A percentile compares a stretch with the other conserved stretches of the same genome.
These are phyloP conservation scores for Myxocyprinus asiaticus DNA, from an alignment of 2,113 vertebrate genomes.

Conservation along the genomic window DNA sequence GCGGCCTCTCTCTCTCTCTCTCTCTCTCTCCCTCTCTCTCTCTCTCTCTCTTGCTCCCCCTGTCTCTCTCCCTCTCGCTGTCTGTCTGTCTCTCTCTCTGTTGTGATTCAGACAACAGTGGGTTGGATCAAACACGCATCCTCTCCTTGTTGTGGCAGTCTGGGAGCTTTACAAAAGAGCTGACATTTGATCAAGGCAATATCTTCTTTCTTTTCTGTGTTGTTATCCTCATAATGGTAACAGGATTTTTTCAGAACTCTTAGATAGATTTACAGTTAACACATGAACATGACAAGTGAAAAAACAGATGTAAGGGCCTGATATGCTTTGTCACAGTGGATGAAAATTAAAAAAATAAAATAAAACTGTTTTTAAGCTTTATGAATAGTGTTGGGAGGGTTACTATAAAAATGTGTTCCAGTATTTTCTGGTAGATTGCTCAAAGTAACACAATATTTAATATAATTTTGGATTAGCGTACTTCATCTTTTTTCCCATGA, in stretches of 20 bases:
- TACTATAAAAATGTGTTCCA: too few relatives aligned
- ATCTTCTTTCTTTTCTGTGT: neutral
- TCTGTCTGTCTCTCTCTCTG: conserved; percentile 4
- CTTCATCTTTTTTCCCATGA: too few relatives aligned
- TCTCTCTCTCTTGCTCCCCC: conserved; percentile 27
- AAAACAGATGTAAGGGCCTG: conserved; percentile 4
- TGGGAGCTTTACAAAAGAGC: conserved; percentile 23
- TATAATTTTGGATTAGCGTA: too few relatives aligned
- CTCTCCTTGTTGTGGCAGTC: conserved; percentile 31
- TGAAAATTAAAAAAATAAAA: neutral
- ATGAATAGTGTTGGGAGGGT: too few relatives aligned
- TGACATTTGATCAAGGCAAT: conserved; percentile 18
- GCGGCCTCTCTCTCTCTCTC: conserved; percentile 40
- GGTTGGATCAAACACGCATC: conserved; percentile 40
- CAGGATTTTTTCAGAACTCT: neutral
- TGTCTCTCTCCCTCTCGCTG: conserved; percentile 22
- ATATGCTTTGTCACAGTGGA: conserved; percentile 24
- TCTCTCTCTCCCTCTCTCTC: conserved; percentile 20
- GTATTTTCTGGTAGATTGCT: too few relatives aligned
- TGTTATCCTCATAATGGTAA: neutral
- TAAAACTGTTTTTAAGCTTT: too few relatives aligned
- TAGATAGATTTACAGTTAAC: conserved; percentile 4
- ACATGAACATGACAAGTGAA: conserved; percentile 17
- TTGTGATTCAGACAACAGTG: conserved; percentile 22
- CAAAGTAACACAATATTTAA: too few relatives aligned